Conservation (phyloP, 2,113 vertebrate species). For the Dinomys branickii region DNA sequence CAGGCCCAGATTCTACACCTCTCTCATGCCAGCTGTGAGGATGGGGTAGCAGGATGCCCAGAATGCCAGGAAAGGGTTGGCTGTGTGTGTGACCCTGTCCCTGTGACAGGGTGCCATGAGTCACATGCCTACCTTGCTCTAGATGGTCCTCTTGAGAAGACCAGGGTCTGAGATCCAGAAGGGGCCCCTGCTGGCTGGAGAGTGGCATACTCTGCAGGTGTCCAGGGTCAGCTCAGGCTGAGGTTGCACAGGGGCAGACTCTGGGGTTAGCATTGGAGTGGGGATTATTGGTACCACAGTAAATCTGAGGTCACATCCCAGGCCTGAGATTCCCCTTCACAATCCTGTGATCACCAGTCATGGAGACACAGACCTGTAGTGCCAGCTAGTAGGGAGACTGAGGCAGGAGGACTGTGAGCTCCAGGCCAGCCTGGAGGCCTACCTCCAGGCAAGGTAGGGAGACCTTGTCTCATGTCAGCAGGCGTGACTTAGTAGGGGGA, state of each 20-base stretch:
- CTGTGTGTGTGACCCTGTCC: background rate
- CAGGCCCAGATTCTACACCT: background rate
- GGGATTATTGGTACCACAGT: background rate
- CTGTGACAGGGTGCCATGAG: accelerated
- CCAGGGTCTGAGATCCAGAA: background rate
- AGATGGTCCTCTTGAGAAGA: background rate
- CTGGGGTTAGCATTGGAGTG: background rate
- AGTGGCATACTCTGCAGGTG: background rate
- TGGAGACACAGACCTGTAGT: background rate
- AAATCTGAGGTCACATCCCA: background rate
- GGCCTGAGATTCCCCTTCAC: background rate
- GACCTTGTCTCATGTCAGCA: background rate
- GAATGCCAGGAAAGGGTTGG: too few species aligned
- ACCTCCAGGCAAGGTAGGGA: background rate
- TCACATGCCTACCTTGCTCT: background rate
- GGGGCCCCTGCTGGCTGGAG: background rate
- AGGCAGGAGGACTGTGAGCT: background rate
- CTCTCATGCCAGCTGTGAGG: accelerated
- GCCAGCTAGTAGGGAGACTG: background rate
- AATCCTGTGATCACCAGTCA: background rate
- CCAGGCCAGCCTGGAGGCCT: background rate
- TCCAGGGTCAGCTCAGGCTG: background rate
- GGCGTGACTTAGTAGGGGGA: background rate
- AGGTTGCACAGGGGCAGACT: background rate
- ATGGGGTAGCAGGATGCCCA: accelerated